Conservation (phyloP, 2,113 vertebrate species). For the Chionis minor region DNA sequence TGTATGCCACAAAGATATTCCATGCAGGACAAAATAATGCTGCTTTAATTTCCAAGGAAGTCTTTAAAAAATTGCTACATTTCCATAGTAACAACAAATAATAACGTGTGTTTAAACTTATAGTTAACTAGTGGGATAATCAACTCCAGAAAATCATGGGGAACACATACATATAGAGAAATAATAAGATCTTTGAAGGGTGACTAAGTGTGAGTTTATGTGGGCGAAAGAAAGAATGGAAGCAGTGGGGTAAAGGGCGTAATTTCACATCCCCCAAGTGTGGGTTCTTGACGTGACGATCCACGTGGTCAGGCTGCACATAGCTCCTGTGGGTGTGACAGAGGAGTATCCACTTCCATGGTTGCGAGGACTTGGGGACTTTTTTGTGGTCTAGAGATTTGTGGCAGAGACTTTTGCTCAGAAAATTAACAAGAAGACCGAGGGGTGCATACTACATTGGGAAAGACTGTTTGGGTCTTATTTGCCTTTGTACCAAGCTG, state of each 20-base stretch:
- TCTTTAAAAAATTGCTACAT: neutral
- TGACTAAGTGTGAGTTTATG: slow-evolving; percentile 33
- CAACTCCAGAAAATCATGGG: neutral
- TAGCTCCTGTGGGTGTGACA: neutral
- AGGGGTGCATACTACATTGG: neutral
- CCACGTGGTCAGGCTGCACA: neutral
- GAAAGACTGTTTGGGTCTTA: neutral
- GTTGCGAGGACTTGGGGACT: accelerated
- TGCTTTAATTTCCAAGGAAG: neutral
- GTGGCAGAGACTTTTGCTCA: neutral
- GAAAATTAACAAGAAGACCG: neutral
- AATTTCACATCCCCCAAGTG: neutral
- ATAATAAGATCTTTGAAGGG: slow-evolving; percentile 14
- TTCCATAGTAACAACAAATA: slow-evolving; percentile 51
- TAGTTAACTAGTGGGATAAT: slow-evolving; percentile 9
- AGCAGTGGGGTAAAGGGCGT: neutral
- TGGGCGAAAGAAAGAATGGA: slow-evolving; percentile 32
- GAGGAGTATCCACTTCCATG: neutral
- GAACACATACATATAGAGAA: neutral
- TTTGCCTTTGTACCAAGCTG: neutral
- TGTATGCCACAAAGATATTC: neutral
- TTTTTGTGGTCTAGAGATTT: neutral
- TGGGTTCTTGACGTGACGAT: neutral
- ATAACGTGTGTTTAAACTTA: neutral
- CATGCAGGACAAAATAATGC: neutral